Evolutionary conservation across 2,113 vertebrate species (phyloP).

Genomic region (Vombatus ursinus): DNA sequence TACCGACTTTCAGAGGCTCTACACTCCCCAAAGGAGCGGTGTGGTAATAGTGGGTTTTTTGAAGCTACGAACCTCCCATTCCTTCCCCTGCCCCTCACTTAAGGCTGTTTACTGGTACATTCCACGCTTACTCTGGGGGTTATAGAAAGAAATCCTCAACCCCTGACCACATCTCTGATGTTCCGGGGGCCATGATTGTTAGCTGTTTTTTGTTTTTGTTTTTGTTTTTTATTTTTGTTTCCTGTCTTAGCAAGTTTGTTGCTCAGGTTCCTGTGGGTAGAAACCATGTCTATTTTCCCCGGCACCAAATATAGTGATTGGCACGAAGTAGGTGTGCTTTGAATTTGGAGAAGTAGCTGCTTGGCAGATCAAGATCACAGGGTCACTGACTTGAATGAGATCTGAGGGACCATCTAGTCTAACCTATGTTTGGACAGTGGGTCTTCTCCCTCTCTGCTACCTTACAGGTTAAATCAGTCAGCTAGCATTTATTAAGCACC

Average conservation of each 20-base stretch:
- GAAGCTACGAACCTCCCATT: not conserved
- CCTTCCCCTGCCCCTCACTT: not conserved
- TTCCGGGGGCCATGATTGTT: not conserved
- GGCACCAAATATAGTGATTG: not conserved
- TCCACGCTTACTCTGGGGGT: not conserved
- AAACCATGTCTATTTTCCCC: not conserved
- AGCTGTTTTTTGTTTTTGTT: not conserved
- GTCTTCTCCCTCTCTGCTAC: not conserved
- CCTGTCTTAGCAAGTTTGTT: not conserved
- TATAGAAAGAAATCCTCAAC: not conserved
- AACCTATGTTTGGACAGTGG: not conserved
- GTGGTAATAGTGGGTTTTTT: not conserved
- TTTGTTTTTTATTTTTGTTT: not conserved
- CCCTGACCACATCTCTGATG: not conserved
- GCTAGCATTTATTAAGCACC: too few species aligned
- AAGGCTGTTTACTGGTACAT: not conserved
- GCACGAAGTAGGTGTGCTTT: not conserved
- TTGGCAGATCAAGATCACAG: not conserved
- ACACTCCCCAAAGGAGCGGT: not conserved
- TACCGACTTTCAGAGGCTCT: not conserved
- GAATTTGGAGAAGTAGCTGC: not conserved
- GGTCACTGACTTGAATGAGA: not conserved
- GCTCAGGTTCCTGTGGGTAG: not conserved
- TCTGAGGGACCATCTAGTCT: not conserved
- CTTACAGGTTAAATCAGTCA: not conserved